A percentile compares a stretch with the other conserved stretches of the same genome.
Conservation (phyloP, 2,888 invertebrate species). For the Macroteleia sp. region DNA sequence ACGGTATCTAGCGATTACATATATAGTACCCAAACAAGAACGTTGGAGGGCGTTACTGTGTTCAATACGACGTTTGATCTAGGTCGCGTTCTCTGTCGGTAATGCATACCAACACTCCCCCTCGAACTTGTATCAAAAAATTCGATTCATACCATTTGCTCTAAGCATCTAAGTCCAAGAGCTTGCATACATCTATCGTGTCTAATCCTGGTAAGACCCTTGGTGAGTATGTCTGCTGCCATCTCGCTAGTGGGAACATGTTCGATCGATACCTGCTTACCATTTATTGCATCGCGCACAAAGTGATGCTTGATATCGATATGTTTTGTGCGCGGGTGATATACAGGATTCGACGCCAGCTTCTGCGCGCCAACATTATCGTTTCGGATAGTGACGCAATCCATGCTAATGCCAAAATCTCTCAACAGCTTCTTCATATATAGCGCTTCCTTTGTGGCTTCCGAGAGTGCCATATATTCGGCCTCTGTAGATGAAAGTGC, state of each 20-base stretch:
- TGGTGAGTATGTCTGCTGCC: no score
- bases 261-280: neutral
- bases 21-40: no score
- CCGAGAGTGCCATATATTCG: neutral
- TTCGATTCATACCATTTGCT: no score
- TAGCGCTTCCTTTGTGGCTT: neutral
- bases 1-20: no score
- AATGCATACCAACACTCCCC: no score
- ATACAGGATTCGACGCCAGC: neutral
- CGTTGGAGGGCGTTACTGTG: no score
- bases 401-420: neutral
- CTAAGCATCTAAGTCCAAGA: no score
- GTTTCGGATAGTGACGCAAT: neutral
- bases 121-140: no score
- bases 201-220: no score
- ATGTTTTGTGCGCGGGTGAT: conserved; percentile 1
- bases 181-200: no score
- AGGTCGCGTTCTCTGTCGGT: no score
- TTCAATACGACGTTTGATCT: no score
- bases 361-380: conserved; percentile 7
- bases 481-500: neutral
- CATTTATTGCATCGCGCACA: neutral
- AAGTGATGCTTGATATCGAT: neutral
- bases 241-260: neutral
- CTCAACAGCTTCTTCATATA: neutral